A percentile compares a stretch with the other conserved stretches of the same genome.
These are phyloP conservation scores for Catharus ustulatus DNA, from an alignment of 2,797 vertebrate species.

Conservation along the genomic window DNA sequence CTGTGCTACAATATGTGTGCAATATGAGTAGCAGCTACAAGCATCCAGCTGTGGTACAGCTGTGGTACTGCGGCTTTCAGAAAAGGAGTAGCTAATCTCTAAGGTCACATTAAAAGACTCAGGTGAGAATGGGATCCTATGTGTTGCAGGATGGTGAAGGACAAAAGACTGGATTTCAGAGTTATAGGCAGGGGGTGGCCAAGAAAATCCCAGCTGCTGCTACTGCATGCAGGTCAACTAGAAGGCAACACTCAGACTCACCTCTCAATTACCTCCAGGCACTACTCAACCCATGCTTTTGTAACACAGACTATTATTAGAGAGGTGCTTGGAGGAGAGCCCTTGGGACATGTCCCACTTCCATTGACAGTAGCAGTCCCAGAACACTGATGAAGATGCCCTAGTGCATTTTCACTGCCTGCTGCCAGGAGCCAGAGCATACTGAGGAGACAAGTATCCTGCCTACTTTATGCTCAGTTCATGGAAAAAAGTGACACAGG, in stretches of 20 bases:
- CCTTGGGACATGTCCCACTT: neutral
- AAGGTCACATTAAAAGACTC: neutral
- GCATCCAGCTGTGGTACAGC: neutral
- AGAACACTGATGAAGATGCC: neutral
- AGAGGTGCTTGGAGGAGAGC: neutral
- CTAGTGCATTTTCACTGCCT: neutral
- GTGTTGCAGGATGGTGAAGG: neutral
- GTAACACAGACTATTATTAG: slow-evolving; percentile 28
- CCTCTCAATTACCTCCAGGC: neutral
- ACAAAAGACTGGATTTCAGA: neutral
- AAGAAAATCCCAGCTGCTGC: neutral
- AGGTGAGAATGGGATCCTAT: neutral
- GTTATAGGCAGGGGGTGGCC: too few relatives aligned
- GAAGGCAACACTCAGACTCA: neutral
- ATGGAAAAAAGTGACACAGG: neutral
- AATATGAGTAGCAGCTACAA: neutral
- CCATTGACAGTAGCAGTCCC: neutral
- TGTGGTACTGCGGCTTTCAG: neutral
- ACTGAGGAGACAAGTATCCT: neutral
- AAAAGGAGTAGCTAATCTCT: neutral
- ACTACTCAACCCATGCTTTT: neutral
- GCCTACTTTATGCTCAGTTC: neutral
- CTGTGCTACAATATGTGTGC: neutral
- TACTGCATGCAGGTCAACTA: neutral
- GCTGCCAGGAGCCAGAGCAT: neutral